These are phyloP conservation scores for Antheraea yamamai DNA, from an alignment of 2,888 invertebrate genomes.

Conservation along the genomic window DNA sequence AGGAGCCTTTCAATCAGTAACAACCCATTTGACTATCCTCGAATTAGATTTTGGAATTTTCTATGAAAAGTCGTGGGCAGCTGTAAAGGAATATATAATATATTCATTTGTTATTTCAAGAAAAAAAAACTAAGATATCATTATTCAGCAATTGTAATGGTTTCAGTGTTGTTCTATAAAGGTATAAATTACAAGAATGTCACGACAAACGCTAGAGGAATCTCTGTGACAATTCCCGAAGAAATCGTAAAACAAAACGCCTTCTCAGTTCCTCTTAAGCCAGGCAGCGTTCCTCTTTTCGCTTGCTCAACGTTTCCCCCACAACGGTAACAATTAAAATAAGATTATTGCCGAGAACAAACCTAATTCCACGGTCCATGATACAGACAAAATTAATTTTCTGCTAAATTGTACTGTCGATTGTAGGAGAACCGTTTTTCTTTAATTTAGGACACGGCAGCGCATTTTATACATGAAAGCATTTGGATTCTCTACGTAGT, in stretches of 20 bases:
- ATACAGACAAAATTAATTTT: slow-evolving; percentile 20
- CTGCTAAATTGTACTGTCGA: slow-evolving; percentile 17
- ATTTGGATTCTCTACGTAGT: neutral
- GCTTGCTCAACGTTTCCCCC: slow-evolving; percentile 1
- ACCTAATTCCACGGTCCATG: slow-evolving; percentile 15
- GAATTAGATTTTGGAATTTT: no score
- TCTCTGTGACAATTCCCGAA: neutral
- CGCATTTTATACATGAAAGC: neutral
- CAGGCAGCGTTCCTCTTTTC: neutral
- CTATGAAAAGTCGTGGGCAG: no score
- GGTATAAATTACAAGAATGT: no score
- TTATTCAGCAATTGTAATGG: no score
- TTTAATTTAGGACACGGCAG: neutral
- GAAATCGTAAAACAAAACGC: slow-evolving; percentile 6
- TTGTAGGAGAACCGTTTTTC: slow-evolving; percentile 14
- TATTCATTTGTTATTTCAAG: no score
- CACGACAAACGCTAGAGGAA: neutral
- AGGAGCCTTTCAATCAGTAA: no score
- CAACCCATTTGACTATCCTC: no score
- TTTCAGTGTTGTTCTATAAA: no score
- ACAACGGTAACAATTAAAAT: slow-evolving; percentile 21
- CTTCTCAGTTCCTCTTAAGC: slow-evolving; percentile 7
- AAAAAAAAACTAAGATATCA: no score
- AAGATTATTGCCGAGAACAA: slow-evolving; percentile 20
- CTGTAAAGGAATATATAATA: no score